Base-by-base conservation (phyloP, 1,140 invertebrate species). In the Pectinophora gossypiella region DNA sequence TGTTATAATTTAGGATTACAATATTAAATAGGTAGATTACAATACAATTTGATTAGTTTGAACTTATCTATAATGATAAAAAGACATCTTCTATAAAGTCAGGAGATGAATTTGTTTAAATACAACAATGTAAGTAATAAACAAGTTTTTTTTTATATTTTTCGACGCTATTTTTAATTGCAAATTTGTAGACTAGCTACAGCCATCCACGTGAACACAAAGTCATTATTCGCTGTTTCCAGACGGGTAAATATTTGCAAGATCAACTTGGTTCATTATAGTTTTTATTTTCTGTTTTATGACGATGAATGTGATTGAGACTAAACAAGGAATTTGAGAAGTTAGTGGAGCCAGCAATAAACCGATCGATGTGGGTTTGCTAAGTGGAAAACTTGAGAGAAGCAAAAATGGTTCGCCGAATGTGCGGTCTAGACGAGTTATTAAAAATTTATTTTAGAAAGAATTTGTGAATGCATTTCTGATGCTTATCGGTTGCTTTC, bases 401-500 rank as follows among this genome's bases (percentile, higher is more conserved):
- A 74, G 64, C 72, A 75, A 54, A 79, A 77, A 76, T 69, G 65
- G 62, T 56, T 76, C 61, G 48, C 54, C 57, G 59, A 76, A 76
- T 68, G 61, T 73, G 78, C 69, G 70, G 82, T 83, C 82, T 85
- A 85, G 82, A 85, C 82, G 67, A 68, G 68, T 79, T 80, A 83
- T 82, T 83, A 82, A 82, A 76, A 76, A 80, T 77, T 76, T 72
- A 80, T 70, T 75, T 72, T 68, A 56, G 71, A 74, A 44, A 68
- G 63, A 77, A 72, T 75, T 77, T 51, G 61, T 59, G 71, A 73
- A 77, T 76, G 72, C 67, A 72, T 67, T 64, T 27, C 23, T 6
- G 23, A 27, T 27, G 23, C 23, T 6, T 27, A 12, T 27, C 23
- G 23, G 12, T n/a, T 27, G 23, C 23, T 27, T 27, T 27, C 23